phyloP scores from a whole-genome alignment of 2,888 invertebrate species.

The Caenorhabditis imperialis region DNA sequence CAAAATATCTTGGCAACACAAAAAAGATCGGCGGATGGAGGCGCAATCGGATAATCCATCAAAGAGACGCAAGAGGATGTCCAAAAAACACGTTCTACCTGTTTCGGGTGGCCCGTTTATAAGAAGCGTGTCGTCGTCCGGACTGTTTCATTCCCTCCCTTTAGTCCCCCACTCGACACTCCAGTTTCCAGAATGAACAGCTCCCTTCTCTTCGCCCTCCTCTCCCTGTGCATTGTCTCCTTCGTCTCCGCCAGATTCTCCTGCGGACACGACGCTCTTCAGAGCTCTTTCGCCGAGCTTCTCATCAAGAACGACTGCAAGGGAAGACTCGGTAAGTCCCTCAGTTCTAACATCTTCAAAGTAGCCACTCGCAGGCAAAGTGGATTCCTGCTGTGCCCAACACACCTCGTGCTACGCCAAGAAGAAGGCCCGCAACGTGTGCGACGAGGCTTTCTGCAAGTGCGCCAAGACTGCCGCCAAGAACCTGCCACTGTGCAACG shows the following conservation, averaged over 20 bases:
- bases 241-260: constrained; percentile 48
- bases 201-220: constrained; percentile 22
- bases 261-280: constrained; percentile 45
- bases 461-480: constrained; percentile 43
- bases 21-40: too few relatives aligned
- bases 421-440: constrained; percentile 31
- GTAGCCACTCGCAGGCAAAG: constrained; percentile 34
- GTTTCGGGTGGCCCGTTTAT: constrained; percentile 14
- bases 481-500: constrained; percentile 43
- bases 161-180: not conserved
- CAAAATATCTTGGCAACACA: too few relatives aligned
- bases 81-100: constrained; percentile 48
- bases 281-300: constrained; percentile 45
- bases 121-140: constrained; percentile 26
- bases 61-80: constrained; percentile 3
- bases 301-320: constrained; percentile 53
- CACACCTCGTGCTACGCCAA: constrained; percentile 46
- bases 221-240: constrained; percentile 26
- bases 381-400: constrained; percentile 41
- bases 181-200: constrained; percentile 30
- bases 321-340: constrained; percentile 52
- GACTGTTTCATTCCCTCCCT: constrained; percentile 11
- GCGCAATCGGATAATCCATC: constrained; percentile 39
- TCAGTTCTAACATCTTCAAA: not conserved
- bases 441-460: constrained; percentile 48